phyloP scores from a whole-genome alignment of 2,888 invertebrate genomes.

The Hirtodrosophila duncani region DNA sequence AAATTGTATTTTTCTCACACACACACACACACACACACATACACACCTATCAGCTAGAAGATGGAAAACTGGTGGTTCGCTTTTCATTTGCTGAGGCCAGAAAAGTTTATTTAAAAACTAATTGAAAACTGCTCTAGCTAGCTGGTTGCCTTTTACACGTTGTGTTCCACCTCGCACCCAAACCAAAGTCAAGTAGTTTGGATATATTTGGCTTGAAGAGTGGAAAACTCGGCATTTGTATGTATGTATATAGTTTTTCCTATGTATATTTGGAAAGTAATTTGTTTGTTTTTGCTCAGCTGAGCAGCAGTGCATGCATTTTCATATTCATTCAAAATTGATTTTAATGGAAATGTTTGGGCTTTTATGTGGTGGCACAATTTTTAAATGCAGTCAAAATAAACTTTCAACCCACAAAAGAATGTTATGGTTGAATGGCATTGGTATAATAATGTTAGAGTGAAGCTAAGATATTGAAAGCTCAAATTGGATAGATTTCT shows the following conservation, averaged over 20 bases:
- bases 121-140: conserved; percentile 60
- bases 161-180: not conserved
- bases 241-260: conserved; percentile 10
- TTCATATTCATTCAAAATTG: too few relatives aligned
- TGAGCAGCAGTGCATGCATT: conserved; percentile 46
- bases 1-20: conserved; percentile 32
- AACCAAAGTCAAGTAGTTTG: conserved; percentile 48
- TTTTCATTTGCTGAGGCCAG: conserved; percentile 30
- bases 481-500: too few relatives aligned
- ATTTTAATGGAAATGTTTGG: not conserved
- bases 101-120: conserved; percentile 68
- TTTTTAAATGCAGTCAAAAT: conserved; percentile 54
- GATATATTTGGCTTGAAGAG: conserved; percentile 42
- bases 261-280: conserved; percentile 43
- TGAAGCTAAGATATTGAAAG: too few relatives aligned
- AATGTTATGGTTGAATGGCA: too few relatives aligned
- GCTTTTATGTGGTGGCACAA: too few relatives aligned
- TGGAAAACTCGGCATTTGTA: conserved; percentile 15
- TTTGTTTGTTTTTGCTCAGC: conserved; percentile 58
- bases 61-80: conserved; percentile 58
- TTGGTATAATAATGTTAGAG: too few relatives aligned
- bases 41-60: conserved; percentile 28
- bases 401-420: too few relatives aligned
- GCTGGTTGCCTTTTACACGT: conserved; percentile 11
- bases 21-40: conserved; percentile 27